Conservation (phyloP, 2,888 invertebrate species). For the Caenorhabditis imperialis region DNA sequence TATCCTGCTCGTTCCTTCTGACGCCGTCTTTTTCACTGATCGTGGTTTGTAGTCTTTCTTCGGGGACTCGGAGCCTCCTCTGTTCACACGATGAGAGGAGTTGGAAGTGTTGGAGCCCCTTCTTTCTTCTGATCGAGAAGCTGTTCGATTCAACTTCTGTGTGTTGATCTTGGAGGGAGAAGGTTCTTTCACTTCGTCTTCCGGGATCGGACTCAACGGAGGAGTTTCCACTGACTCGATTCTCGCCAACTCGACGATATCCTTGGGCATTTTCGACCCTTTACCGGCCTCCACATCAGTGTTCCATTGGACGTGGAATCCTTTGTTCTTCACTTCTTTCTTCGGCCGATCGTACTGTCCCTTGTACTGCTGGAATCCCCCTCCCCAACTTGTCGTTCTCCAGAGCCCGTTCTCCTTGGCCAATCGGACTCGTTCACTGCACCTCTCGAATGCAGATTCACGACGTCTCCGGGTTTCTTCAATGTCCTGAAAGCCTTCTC, state of each 20-base stretch:
- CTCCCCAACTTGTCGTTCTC: slow-evolving; percentile 75
- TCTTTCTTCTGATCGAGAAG: slow-evolving; percentile 49
- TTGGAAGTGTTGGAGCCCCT: slow-evolving; percentile 30
- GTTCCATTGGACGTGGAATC: slow-evolving; percentile 70
- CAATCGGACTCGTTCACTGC: slow-evolving; percentile 70
- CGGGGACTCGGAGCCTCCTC: slow-evolving; percentile 53
- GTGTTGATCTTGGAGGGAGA: slow-evolving; percentile 9
- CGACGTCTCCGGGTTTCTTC: slow-evolving; percentile 64
- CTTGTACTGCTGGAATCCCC: slow-evolving; percentile 74
- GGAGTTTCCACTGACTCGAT: slow-evolving; percentile 40
- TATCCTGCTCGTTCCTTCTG: slow-evolving; percentile 53
- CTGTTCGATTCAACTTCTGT: slow-evolving; percentile 15
- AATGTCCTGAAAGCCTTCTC: slow-evolving; percentile 60
- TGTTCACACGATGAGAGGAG: slow-evolving; percentile 18
- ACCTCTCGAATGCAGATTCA: slow-evolving; percentile 70
- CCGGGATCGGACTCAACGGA: slow-evolving; percentile 48
- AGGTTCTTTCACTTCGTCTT: slow-evolving; percentile 43
- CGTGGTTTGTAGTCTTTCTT: slow-evolving; percentile 40
- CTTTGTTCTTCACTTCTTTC: slow-evolving; percentile 65
- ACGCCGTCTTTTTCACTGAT: slow-evolving; percentile 45
- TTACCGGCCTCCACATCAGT: slow-evolving; percentile 60
- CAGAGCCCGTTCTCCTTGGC: slow-evolving; percentile 76
- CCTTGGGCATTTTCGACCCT: slow-evolving; percentile 1
- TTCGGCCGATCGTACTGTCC: slow-evolving; percentile 70
- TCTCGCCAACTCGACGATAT: slow-evolving; percentile 33